Percentiles rank a stretch among this genome's conserved stretches.
Conservation (phyloP, 2,797 vertebrate genomes). For the Poeciliopsis presidionis region DNA sequence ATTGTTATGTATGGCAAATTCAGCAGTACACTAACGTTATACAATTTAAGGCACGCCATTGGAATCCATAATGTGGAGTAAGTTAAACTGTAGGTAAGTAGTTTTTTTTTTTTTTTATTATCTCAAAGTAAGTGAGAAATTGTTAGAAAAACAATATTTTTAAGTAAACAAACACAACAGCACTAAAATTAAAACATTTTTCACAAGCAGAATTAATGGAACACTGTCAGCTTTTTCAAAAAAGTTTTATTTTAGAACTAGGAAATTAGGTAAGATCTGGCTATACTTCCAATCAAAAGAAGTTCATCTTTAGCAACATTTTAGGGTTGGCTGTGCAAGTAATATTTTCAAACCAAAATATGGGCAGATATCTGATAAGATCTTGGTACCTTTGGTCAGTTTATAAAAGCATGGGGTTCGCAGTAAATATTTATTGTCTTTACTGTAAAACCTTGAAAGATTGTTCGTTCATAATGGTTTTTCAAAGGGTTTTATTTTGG, state of each 20-base stretch:
- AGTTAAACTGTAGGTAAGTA: constrained; percentile 17
- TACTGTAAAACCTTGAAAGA: neutral
- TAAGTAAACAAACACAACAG: constrained; percentile 30
- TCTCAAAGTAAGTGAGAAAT: constrained; percentile 27
- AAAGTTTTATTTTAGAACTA: neutral
- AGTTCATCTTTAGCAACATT: constrained; percentile 1
- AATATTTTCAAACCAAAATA: neutral
- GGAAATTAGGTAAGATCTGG: neutral
- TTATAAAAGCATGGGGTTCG: neutral
- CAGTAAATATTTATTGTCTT: neutral
- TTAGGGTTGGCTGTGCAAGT: neutral
- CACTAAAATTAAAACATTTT: constrained; percentile 25
- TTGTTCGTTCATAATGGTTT: neutral
- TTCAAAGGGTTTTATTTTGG: neutral
- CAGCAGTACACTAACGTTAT: constrained; percentile 34
- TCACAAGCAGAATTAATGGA: constrained; percentile 28
- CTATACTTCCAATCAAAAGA: constrained; percentile 14
- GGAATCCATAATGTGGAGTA: constrained; percentile 43
- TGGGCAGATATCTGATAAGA: neutral
- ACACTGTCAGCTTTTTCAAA: neutral
- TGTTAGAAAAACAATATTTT: constrained; percentile 25
- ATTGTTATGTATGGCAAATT: constrained; percentile 56
- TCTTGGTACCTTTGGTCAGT: neutral
- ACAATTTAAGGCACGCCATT: constrained; percentile 68
- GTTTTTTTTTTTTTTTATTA: neutral